Base-by-base conservation (phyloP, 2,113 vertebrate species). In the Tonatia bakeri region DNA sequence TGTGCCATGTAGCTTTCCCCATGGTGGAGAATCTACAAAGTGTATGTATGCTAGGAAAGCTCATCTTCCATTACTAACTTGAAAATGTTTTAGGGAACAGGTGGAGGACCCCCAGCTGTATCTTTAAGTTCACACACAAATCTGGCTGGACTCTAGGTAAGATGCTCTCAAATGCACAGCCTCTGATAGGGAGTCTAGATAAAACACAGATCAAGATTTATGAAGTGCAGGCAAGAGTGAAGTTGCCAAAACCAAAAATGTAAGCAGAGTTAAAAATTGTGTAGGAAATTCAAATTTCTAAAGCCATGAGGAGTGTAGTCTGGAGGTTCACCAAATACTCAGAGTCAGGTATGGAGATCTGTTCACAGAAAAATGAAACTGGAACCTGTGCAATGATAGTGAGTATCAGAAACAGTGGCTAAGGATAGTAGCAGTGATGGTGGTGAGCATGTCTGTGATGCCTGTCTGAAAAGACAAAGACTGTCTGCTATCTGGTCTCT, bases 41-140 rank as follows among this genome's bases (percentile, higher is more conserved):
- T 77, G 2, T 70, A 77, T 77, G 3, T 70, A 77, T 83, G 52
- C 33, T 94, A 76, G 13, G 33, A 70, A 77, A 83, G n/a, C 20
- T 93, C 33, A 14, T 92, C 17, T 72, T 84, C 26, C 38, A 93
- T 17, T 90, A 87, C 87, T 93, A 93, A 83, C 47, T 80, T 83
- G 56, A 85, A 22, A 24, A 83, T 2, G 10, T 64, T 17, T 90
- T 43, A 84, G 24, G 19, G 2, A 24, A n/a, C 22, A 92, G 17
- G 19, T 64, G 7, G 10, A 50, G 73, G 26, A 67, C 65, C 14
- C 3, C 13, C 17, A 81, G 28, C 22, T 94, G 7, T 52, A 76
- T 82, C 10, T 65, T 36, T 56, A 94, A 82, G 16, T 65, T 92
- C 70, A 90, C 4, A 54, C 15, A 45, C 56, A 87, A 47, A 90